A percentile compares a stretch with the other conserved stretches of the same genome.
These are phyloP conservation scores for Mystacides longicornis DNA, from an alignment of 2,888 invertebrate genomes.

Conservation along the genomic window DNA sequence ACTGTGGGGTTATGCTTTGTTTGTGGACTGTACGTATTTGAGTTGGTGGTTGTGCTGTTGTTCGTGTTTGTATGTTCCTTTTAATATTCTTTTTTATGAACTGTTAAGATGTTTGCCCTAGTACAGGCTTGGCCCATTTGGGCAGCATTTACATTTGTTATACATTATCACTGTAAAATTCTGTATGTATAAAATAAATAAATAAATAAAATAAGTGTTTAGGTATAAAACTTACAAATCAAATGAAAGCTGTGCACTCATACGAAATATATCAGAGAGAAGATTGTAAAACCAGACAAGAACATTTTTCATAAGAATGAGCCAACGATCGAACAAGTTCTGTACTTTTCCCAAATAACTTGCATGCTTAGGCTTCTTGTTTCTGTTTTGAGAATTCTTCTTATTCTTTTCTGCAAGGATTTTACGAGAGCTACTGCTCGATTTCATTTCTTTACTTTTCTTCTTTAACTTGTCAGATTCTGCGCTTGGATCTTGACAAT, in stretches of 20 bases:
- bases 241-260: slow-evolving; percentile 65
- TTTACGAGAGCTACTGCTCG: slow-evolving; percentile 25
- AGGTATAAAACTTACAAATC: slow-evolving; percentile 56
- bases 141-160: too few relatives aligned
- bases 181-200: neutral
- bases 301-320: slow-evolving; percentile 52
- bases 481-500: slow-evolving; percentile 15
- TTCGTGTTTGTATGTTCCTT: too few relatives aligned
- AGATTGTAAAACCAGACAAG: slow-evolving; percentile 72
- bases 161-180: neutral
- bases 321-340: slow-evolving; percentile 48
- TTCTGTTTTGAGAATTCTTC: slow-evolving; percentile 41
- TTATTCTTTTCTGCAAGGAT: slow-evolving; percentile 42
- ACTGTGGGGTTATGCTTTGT: too few relatives aligned
- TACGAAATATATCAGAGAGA: slow-evolving; percentile 70
- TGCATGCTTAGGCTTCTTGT: slow-evolving; percentile 39
- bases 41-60: too few relatives aligned
- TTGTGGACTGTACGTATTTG: too few relatives aligned
- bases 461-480: slow-evolving; percentile 19
- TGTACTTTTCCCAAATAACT: slow-evolving; percentile 40
- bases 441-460: slow-evolving; percentile 18
- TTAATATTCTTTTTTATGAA: too few relatives aligned
- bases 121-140: too few relatives aligned
- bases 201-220: slow-evolving; percentile 6
- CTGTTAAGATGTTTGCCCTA: too few relatives aligned